Evolutionary conservation across 30 jellyfish, hydroid and myxozoan genomes (phyloP).

Genomic region (Pelagia noctiluca): DNA sequence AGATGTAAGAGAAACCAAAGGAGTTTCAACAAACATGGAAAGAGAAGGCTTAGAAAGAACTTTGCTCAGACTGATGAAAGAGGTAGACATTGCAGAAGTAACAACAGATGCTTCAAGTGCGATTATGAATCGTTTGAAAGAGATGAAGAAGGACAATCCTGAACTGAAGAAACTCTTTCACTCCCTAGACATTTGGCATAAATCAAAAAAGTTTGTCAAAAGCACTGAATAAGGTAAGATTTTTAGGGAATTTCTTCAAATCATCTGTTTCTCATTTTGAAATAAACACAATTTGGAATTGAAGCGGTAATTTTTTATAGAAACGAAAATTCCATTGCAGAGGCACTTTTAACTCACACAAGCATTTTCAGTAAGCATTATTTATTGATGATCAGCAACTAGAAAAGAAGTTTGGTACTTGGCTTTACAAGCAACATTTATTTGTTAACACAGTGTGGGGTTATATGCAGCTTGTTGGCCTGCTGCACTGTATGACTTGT

Average conservation of each 20-base stretch:
- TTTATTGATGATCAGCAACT: too few relatives aligned
- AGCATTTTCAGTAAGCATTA: too few relatives aligned
- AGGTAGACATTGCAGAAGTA: neutral
- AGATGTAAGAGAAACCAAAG: conserved; percentile 36
- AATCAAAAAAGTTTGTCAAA: conserved; percentile 2
- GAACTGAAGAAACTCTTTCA: neutral
- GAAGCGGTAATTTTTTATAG: too few relatives aligned
- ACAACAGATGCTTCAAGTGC: conserved; percentile 47
- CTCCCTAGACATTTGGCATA: conserved; percentile 47
- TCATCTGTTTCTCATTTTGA: too few relatives aligned
- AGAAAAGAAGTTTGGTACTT: too few relatives aligned
- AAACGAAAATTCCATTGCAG: too few relatives aligned
- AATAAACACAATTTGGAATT: too few relatives aligned
- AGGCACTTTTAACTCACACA: too few relatives aligned
- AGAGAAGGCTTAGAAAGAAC: neutral
- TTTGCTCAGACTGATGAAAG: neutral
- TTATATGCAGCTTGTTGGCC: too few relatives aligned
- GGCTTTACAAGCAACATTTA: too few relatives aligned
- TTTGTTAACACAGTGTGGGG: too few relatives aligned
- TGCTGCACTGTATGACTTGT: too few relatives aligned
- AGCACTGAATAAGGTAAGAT: conserved; percentile 1
- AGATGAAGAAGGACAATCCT: neutral
- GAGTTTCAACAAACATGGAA: conserved; percentile 42
- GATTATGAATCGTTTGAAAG: conserved; percentile 11
- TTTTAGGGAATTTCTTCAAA: conserved; percentile 18